Base-by-base conservation (phyloP, 2,888 invertebrate genomes). In the Nomada flava region DNA sequence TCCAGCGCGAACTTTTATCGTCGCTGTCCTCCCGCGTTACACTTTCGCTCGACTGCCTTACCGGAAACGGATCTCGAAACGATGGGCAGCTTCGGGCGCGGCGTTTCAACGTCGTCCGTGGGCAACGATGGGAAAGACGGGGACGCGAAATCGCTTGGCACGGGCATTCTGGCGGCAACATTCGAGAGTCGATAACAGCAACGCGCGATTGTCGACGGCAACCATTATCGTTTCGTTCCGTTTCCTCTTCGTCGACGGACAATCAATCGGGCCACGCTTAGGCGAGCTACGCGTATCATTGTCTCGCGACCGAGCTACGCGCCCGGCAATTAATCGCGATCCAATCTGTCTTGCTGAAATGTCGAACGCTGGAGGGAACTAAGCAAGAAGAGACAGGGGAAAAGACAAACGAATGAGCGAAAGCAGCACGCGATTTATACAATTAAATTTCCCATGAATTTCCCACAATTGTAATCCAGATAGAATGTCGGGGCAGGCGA, bases 41-140 rank as follows among this genome's bases (percentile, higher is more conserved):
- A 84, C 83, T 81, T 81, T 84, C 76, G 50, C 70, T 84, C 76
- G 78, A 85, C 84, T 80, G 75, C 81, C 73, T 76, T 53, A 44
- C 42, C 36, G 72, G 5, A 44, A 47, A 50, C 60, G 55, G 26
- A 20, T 47, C 47, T 13, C 47, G 11, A 62, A 53, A 60, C 7
- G 36, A 7, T 7, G 36, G 36, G 36, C 36, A 7, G 7, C 36
- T 36, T 29, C 29, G 5, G 29, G 29, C 29, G 29, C 0, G 29
- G 5, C 29, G 5, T 29, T 29, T 29, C 29, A 5, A 0, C 29
- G 5, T 3, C 29, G 29, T 29, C 29, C 5, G 47, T 13, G 47
- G 11, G 47, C 13, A 13, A 13, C 47, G 13, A 13, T 13, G 10
- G 47, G 9, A 13, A 13, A 47, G 47, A 47, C 13, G 47, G 13